Conservation (phyloP, 2,888 invertebrate species). For the Plebejus anna region DNA sequence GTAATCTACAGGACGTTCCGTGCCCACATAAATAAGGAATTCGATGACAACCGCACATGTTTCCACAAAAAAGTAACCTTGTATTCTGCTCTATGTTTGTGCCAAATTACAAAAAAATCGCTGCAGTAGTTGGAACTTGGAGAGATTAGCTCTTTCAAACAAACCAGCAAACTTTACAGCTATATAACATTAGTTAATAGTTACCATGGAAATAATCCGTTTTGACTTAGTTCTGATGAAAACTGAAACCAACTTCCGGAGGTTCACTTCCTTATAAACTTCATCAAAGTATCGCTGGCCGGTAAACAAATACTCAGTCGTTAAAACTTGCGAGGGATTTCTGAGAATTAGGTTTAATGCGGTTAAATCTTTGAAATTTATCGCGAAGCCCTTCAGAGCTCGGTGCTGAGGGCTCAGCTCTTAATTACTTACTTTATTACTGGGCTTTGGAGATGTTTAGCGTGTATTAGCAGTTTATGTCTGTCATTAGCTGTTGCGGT, state of each 20-base stretch:
- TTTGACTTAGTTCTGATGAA: too few relatives aligned
- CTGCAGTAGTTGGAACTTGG: too few relatives aligned
- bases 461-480: not conserved
- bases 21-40: rapidly evolving
- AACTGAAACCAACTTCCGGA: too few relatives aligned
- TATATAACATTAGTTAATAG: too few relatives aligned
- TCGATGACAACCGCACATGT: too few relatives aligned
- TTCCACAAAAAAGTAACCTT: too few relatives aligned
- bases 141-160: too few relatives aligned
- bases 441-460: constrained; percentile 12
- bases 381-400: not conserved
- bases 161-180: too few relatives aligned
- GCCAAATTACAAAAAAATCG: too few relatives aligned
- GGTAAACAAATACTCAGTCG: not conserved
- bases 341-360: constrained; percentile 2
- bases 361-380: constrained; percentile 2
- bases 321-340: not conserved
- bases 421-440: constrained; percentile 16
- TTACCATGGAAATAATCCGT: too few relatives aligned
- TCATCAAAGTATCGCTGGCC: not conserved
- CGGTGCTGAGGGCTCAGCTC: not conserved
- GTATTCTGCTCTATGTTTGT: too few relatives aligned
- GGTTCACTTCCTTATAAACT: not conserved
- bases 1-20: too few relatives aligned
- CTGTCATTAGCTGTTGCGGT: not conserved